Percentiles rank a stretch among this genome's conserved stretches.
These are phyloP conservation scores for Pseudochromis fuscus DNA, from an alignment of 2,797 vertebrate genomes.

Conservation along the genomic window DNA sequence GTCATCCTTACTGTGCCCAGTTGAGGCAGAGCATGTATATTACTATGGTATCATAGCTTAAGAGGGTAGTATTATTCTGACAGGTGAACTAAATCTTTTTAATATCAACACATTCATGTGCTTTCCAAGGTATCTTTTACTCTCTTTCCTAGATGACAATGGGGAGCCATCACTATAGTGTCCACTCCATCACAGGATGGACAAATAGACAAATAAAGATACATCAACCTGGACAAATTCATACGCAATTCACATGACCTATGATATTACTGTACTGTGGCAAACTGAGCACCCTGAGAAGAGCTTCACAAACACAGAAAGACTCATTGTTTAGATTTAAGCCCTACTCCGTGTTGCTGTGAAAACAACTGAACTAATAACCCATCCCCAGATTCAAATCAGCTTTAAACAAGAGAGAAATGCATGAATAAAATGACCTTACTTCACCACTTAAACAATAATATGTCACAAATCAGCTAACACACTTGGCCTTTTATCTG, in stretches of 20 bases:
- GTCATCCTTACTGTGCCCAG: not conserved
- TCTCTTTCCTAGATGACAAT: slow-evolving; percentile 7
- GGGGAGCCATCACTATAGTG: not conserved
- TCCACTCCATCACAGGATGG: not conserved
- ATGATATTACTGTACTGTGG: not conserved
- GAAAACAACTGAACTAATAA: slow-evolving; percentile 3
- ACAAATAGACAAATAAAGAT: slow-evolving; percentile 4
- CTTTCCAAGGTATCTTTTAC: not conserved
- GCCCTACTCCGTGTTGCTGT: not conserved
- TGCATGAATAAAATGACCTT: not conserved
- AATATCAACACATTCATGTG: not conserved
- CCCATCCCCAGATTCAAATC: slow-evolving; percentile 1
- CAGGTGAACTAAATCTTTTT: slow-evolving; percentile 12
- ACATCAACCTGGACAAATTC: not conserved
- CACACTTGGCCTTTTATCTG: not conserved
- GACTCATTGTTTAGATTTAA: not conserved
- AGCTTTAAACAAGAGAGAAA: not conserved
- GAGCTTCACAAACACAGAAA: slow-evolving; percentile 7
- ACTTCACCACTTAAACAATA: slow-evolving; percentile 3
- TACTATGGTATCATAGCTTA: too few relatives aligned
- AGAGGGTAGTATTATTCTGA: too few relatives aligned
- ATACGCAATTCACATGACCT: slow-evolving; percentile 4
- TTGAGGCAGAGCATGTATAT: not conserved
- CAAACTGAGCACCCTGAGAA: not conserved
- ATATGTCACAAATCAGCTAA: slow-evolving; percentile 3